phyloP scores from a whole-genome alignment of 2,113 vertebrate genomes.

The Tetraodon nigroviridis region DNA sequence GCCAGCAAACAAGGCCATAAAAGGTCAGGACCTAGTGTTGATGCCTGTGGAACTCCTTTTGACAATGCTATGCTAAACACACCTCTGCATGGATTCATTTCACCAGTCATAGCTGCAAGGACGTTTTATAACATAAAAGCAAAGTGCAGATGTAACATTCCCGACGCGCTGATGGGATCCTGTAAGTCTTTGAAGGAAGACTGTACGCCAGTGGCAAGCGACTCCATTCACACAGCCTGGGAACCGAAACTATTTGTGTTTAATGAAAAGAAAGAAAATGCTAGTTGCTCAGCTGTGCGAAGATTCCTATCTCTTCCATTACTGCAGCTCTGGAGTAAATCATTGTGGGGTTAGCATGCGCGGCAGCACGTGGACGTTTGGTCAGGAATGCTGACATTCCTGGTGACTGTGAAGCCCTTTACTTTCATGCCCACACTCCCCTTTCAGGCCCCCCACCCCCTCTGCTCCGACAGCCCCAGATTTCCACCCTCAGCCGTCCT shows the following conservation, averaged over 20 bases:
- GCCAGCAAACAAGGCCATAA: too few species aligned
- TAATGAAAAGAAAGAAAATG: conserved; percentile 20
- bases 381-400: conserved; percentile 7
- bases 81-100: too few species aligned
- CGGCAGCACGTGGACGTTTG: conserved; percentile 16
- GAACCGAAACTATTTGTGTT: conserved; percentile 18
- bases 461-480: conserved; percentile 1
- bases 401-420: conserved; percentile 29
- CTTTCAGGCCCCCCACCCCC: conserved; percentile 18
- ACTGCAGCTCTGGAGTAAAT: conserved; percentile 21
- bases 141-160: too few species aligned
- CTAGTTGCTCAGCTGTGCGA: conserved; percentile 25
- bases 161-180: too few species aligned
- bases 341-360: conserved; percentile 38
- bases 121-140: too few species aligned
- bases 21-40: too few species aligned
- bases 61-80: too few species aligned
- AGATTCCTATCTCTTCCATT: conserved; percentile 29
- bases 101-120: too few species aligned
- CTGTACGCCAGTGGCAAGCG: too few species aligned
- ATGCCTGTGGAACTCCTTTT: too few species aligned
- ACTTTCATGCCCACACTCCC: conserved; percentile 30
- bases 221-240: not conserved
- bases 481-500: not conserved
- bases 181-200: conserved; percentile 17